These are phyloP conservation scores for Alviniconcha strummeri DNA, from an alignment of 2,888 invertebrate genomes.

Conservation along the genomic window DNA sequence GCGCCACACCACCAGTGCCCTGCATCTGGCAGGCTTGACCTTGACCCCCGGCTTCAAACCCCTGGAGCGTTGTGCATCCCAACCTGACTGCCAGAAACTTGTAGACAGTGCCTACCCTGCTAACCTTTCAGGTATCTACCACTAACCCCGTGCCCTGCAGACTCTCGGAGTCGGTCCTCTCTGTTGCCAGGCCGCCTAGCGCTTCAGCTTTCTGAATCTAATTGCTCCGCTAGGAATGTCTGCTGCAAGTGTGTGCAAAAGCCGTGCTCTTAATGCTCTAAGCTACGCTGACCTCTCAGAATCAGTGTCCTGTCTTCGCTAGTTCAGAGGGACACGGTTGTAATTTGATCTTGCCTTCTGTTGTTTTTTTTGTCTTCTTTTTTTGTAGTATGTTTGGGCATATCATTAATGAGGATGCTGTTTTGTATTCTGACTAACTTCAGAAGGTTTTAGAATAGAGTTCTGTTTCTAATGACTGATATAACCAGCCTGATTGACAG, in stretches of 20 bases:
- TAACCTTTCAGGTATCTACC: conserved; percentile 39
- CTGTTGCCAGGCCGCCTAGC: background rate
- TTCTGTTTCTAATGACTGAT: too few species aligned
- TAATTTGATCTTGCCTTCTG: too few species aligned
- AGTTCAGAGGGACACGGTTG: too few species aligned
- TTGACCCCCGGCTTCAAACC: conserved; percentile 30
- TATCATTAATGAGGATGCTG: too few species aligned
- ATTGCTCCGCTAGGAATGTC: background rate
- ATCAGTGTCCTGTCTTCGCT: too few species aligned
- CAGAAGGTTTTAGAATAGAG: too few species aligned
- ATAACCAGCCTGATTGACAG: too few species aligned
- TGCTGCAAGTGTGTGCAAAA: background rate
- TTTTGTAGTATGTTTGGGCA: too few species aligned
- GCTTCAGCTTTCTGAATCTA: background rate
- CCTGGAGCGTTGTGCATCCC: conserved; percentile 45
- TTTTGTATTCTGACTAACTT: too few species aligned
- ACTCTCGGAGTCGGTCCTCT: background rate
- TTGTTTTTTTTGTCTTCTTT: too few species aligned
- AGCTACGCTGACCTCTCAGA: background rate
- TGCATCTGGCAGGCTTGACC: conserved; percentile 24
- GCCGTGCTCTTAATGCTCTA: background rate
- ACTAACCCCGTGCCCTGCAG: conserved; percentile 20
- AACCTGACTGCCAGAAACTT: conserved; percentile 48
- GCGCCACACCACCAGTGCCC: conserved; percentile 34
- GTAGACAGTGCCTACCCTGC: conserved; percentile 35